These are phyloP conservation scores for Tringa solitaria DNA, from an alignment of 2,113 vertebrate species.

Conservation along the genomic window DNA sequence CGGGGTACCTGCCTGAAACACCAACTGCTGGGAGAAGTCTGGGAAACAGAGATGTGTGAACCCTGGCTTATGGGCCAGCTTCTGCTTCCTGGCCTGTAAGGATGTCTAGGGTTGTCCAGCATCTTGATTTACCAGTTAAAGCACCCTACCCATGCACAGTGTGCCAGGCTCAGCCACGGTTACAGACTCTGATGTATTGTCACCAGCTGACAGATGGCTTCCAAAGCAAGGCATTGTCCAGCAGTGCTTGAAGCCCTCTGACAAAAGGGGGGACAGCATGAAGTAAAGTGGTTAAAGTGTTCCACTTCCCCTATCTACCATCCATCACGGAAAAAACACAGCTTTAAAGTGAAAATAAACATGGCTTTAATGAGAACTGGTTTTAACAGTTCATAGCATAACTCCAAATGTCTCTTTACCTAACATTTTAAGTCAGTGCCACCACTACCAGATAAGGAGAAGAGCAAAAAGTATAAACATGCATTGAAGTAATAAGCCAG, in stretches of 20 bases:
- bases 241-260: background rate
- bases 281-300: background rate
- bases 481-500: background rate
- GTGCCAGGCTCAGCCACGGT: background rate
- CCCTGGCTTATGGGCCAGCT: background rate
- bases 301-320: background rate
- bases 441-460: background rate
- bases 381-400: background rate
- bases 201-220: background rate
- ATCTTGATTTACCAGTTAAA: background rate
- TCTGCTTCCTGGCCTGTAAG: background rate
- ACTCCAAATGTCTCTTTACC: background rate
- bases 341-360: constrained; percentile 30
- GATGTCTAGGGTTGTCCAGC: background rate
- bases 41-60: background rate
- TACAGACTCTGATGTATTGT: background rate
- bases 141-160: background rate
- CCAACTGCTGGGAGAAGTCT: background rate
- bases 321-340: background rate
- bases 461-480: background rate
- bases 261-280: background rate
- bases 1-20: background rate
- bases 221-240: background rate
- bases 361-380: constrained; percentile 12
- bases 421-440: constrained; percentile 2